These are phyloP conservation scores for Drosophila bipectinata DNA, from an alignment of 1,140 invertebrate species.

Conservation along the genomic window DNA sequence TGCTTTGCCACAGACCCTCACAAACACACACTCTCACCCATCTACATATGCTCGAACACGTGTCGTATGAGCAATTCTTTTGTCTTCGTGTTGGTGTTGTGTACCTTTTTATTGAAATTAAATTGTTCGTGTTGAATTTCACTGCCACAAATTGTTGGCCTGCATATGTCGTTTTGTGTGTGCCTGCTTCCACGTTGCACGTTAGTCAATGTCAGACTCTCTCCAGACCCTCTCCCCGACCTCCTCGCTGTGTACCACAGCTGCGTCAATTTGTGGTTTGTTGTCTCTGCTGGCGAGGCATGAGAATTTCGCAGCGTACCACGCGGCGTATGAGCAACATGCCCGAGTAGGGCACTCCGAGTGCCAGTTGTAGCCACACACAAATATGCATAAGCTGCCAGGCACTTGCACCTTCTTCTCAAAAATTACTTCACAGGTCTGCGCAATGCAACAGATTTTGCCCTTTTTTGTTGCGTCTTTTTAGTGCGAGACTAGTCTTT, in stretches of 20 bases:
- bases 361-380: constrained; percentile 19
- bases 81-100: constrained; percentile 34
- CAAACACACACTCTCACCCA: background rate
- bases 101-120: constrained; percentile 76
- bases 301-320: constrained; percentile 22
- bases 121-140: constrained; percentile 77
- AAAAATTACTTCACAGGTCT: constrained; percentile 32
- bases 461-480: constrained; percentile 2
- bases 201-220: constrained; percentile 41
- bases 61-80: constrained; percentile 63
- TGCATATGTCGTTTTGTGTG: constrained; percentile 27
- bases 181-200: constrained; percentile 27
- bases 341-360: constrained; percentile 15
- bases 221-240: background rate
- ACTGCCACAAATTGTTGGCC: constrained; percentile 68
- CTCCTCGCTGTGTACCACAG: constrained; percentile 13
- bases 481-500: constrained; percentile 1
- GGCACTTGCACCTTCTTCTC: constrained; percentile 19
- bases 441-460: constrained; percentile 26
- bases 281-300: constrained; percentile 27
- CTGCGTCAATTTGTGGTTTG: constrained; percentile 43
- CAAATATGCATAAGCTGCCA: constrained; percentile 36
- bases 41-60: constrained; percentile 24
- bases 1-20: background rate
- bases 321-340: constrained; percentile 44